Evolutionary conservation across 1,140 invertebrate species (phyloP), one percentile per base, ranked within the genome.

Genomic region (Eciton burchellii): DNA sequence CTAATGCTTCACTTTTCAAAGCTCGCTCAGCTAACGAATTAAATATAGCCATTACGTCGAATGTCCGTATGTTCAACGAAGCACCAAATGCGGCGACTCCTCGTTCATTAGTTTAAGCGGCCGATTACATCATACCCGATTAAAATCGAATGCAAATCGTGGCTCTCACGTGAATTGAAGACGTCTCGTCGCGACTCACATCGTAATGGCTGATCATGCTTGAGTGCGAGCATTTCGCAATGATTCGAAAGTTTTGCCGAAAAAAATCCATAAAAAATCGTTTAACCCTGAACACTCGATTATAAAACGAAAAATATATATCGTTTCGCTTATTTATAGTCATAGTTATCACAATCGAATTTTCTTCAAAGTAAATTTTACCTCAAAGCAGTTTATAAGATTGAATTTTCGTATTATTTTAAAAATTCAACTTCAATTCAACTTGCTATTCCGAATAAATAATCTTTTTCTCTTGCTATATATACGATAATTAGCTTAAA

Each of bases 111-210:
- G 45, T 76, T 76, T 74, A 74, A 56, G 47, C 70, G 14, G 26
- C 6, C 45, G 60, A 45, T 84, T 84, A 59, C 81, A 70, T 84
- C 70, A 83, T 11, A 26, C 47, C 5, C 35, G 82, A 85, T 83
- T 85, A 85, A 79, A 70, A 85, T 83, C 81, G 21, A 49, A 83
- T 83, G 82, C 21, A 79, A 84, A 83, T 83, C 49, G 49, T 12
- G 52, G 73, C 56, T 76, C 43, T 60, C 29, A 43, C 11, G 35
- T 6, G n/a, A 47, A 21, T 57, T 74, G 77, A 72, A 26, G 14
- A 66, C 19, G 63, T 47, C 43, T 63, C 47, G 16, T 57, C 21
- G 29, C 35, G 54, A 56, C 26, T 57, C 45, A 26, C 54, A 11
- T 43, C 65, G 19, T 54, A 63, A 63, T 26, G n/a, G 9, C 3